Base-by-base conservation (phyloP, 2,888 invertebrate genomes). In the Aphodius sticticus region DNA sequence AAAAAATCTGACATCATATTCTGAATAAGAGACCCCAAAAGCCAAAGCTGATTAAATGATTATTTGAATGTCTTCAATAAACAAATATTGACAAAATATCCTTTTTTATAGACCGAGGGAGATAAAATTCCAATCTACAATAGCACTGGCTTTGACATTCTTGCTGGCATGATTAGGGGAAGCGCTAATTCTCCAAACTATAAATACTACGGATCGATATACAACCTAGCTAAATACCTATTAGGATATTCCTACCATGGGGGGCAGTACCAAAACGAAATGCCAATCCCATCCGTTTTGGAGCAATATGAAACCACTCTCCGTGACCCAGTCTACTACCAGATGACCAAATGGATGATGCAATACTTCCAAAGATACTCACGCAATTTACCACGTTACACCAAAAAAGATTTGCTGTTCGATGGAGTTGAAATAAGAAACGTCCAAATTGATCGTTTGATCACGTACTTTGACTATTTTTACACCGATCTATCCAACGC, bases 291-390 rank as follows among this genome's bases (percentile, higher is more conserved):
- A 69, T 92, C 94, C 15, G 92, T 89, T 6, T 87, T 95, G 82
- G 93, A 94, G 85, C 91, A 94, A 84, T 92, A 91, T 84, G 92
- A 93, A 85, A 93, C 94, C 6, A 89, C 92, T 6, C 89, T 93
- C 16, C 92, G 93, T 78, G 95, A 95, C 85, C 94, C 95, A 6
- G 92, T 92, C 35, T 94, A 93, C 91, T 95, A 93, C 89, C 91
- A 92, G 86, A 90, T 94, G 79, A 92, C 90, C 91, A 93, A 93
- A 86, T 92, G 91, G 82, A 90, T 94, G 81, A 87, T 91, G 36
- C 87, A 90, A 37, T 88, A 93, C 76, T 93, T 93, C 91, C 88
- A 90, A 76, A 86, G 89, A 81, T 94, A 93, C 91, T 92, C 92
- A 83, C 85, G 91, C 81, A 88, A 91, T 74, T 89, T 94, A 69